These are phyloP conservation scores for Sweltsa coloradensis DNA, from an alignment of 1,140 invertebrate genomes.

Conservation along the genomic window DNA sequence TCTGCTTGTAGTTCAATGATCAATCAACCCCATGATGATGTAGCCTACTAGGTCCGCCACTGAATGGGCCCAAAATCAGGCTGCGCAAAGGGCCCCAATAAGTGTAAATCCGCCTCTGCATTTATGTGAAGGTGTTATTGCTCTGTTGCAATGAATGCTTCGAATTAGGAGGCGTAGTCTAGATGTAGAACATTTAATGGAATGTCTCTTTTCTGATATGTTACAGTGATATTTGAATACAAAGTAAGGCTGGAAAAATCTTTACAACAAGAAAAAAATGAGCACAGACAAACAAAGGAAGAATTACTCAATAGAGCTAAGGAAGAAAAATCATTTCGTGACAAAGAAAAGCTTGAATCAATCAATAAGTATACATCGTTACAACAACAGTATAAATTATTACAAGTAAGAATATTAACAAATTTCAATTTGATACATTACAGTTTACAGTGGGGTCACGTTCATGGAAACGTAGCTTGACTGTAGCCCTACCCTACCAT, in stretches of 20 bases:
- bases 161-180: not conserved
- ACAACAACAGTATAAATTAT: conserved; percentile 32
- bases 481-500: not conserved
- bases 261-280: conserved; percentile 35
- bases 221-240: conserved; percentile 38
- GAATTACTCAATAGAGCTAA: conserved; percentile 32
- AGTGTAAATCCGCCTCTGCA: too few species aligned
- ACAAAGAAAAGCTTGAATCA: conserved; percentile 34
- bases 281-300: conserved; percentile 32
- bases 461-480: not conserved
- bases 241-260: conserved; percentile 36
- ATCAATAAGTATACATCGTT: conserved; percentile 34
- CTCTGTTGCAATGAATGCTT: not conserved
- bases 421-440: not conserved
- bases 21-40: too few species aligned
- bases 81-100: too few species aligned
- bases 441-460: not conserved
- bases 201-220: conserved; percentile 9
- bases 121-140: not conserved
- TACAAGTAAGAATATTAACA: conserved; percentile 20
- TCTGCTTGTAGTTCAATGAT: too few species aligned
- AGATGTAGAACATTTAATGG: too few species aligned
- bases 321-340: conserved; percentile 31
- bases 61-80: too few species aligned
- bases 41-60: too few species aligned